A percentile compares a stretch with the other conserved stretches of the same genome.
Conservation (phyloP, 2,888 invertebrate species). For the Drosophila ezoana region DNA sequence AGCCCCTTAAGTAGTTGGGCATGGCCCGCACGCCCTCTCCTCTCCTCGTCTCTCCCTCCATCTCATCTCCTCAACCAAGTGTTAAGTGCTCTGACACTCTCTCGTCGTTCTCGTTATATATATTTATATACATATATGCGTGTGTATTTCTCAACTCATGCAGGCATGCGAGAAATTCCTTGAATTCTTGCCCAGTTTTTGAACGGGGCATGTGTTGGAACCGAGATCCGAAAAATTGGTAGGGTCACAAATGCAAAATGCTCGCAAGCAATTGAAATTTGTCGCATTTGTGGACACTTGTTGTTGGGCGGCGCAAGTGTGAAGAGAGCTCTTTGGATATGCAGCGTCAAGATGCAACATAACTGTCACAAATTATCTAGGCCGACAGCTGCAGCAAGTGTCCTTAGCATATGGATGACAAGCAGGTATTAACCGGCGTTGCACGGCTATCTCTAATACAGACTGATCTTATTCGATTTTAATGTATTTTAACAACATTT, state of each 20-base stretch:
- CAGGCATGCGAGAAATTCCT: conserved; percentile 66
- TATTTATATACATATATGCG: neutral
- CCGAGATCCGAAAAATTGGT: conserved; percentile 18
- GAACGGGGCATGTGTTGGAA: conserved; percentile 53
- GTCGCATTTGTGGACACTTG: conserved; percentile 53
- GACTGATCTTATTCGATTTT: neutral
- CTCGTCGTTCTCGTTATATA: neutral
- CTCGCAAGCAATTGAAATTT: conserved; percentile 58
- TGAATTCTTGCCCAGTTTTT: conserved; percentile 55
- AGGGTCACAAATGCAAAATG: conserved; percentile 54
- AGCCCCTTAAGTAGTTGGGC: conserved; percentile 67
- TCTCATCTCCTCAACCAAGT: conserved; percentile 51
- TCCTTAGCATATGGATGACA: neutral
- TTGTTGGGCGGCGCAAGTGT: conserved; percentile 57
- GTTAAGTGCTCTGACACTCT: conserved; percentile 75
- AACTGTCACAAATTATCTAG: conserved; percentile 60
- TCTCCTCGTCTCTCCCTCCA: conserved; percentile 4
- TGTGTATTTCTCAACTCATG: conserved; percentile 32
- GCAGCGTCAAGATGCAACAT: neutral
- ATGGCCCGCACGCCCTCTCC: conserved; percentile 18
- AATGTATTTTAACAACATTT: too few species aligned
- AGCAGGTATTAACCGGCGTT: neutral
- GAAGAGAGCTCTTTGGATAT: conserved; percentile 29
- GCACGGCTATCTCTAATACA: neutral
- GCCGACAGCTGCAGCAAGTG: conserved; percentile 36